Evolutionary conservation across 2,888 invertebrate species (phyloP).

Genomic region (Rhagium mordax): DNA sequence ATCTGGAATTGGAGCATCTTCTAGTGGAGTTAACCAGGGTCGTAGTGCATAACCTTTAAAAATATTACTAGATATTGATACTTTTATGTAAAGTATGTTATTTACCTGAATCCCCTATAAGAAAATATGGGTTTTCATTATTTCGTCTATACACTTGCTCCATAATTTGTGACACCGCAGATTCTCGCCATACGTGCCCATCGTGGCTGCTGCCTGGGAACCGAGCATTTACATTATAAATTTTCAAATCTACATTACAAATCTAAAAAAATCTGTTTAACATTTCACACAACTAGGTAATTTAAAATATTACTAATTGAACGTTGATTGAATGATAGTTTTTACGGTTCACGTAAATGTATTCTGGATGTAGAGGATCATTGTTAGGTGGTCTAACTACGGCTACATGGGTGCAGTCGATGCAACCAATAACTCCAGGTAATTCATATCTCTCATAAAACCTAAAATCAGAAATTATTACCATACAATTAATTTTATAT

Average conservation of each 20-base stretch:
- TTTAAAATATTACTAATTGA: slow-evolving; percentile 1
- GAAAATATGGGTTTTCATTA: background rate
- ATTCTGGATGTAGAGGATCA: background rate
- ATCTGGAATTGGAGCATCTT: background rate
- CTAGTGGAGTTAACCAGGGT: background rate
- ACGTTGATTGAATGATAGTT: background rate
- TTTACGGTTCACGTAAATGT: background rate
- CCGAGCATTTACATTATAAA: background rate
- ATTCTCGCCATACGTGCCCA: background rate
- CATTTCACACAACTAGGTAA: background rate
- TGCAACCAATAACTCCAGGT: background rate
- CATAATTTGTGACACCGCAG: background rate
- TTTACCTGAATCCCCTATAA: background rate
- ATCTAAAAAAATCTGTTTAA: background rate
- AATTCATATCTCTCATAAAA: background rate
- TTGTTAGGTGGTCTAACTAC: background rate
- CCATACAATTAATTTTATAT: background rate
- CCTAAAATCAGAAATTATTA: background rate
- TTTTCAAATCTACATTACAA: background rate
- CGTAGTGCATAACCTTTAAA: background rate
- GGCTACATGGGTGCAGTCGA: background rate
- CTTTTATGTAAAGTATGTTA: background rate
- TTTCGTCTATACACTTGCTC: background rate
- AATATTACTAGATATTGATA: background rate
- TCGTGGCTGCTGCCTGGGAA: slow-evolving; percentile 4